Conservation (phyloP, 2,888 invertebrate species). For the Anaspis maculata region DNA sequence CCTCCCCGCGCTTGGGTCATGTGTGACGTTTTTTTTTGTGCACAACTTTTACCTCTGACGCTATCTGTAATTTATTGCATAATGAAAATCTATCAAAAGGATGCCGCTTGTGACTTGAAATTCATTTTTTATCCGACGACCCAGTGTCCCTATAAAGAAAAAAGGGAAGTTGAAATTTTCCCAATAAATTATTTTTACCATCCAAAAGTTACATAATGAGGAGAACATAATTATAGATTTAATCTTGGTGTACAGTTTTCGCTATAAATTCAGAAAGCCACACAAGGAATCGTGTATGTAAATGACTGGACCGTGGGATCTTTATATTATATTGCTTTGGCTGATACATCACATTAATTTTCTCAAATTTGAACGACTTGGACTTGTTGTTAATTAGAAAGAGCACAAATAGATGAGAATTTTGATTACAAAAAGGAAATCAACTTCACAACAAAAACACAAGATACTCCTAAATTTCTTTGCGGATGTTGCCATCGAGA, state of each 20-base stretch:
- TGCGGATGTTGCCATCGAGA: too few species aligned
- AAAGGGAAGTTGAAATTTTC: slow-evolving; percentile 7
- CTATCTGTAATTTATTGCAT: slow-evolving; percentile 12
- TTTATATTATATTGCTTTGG: slow-evolving; percentile 8
- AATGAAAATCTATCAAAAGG: slow-evolving; percentile 12
- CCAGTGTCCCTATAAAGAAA: slow-evolving; percentile 1
- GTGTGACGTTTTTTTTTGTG: too few species aligned
- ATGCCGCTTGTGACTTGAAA: slow-evolving; percentile 6
- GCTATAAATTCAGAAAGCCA: slow-evolving; percentile 13
- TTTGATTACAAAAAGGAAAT: too few species aligned
- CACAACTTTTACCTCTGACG: slow-evolving; percentile 14
- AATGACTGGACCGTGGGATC: slow-evolving; percentile 17
- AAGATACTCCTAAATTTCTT: too few species aligned
- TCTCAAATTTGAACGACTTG: too few species aligned
- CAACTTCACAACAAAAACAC: too few species aligned
- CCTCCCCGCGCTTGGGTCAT: too few species aligned
- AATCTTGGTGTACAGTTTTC: slow-evolving; percentile 9
- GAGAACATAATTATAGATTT: slow-evolving; percentile 11
- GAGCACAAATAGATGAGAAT: too few species aligned
- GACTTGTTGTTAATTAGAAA: too few species aligned
- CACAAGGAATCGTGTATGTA: slow-evolving; percentile 13
- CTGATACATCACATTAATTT: slow-evolving; percentile 12
- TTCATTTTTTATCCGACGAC: slow-evolving; percentile 6
- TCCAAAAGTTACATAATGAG: slow-evolving; percentile 8
- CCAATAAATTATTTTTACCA: slow-evolving; percentile 9